Conservation (phyloP, 1,140 invertebrate species). For the Lordiphosa mommai region DNA sequence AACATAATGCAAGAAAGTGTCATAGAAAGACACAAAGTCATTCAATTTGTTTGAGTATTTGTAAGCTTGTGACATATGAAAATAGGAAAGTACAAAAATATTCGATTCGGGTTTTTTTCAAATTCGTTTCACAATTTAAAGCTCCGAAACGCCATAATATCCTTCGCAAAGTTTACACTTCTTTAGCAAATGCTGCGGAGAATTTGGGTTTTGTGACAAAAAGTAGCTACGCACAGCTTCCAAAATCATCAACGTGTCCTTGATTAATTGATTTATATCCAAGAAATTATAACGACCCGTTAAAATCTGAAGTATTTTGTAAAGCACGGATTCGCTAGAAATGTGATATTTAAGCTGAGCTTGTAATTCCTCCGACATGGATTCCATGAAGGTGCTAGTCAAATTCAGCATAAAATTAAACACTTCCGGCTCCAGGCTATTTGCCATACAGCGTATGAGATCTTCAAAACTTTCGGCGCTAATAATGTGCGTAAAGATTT, state of each 20-base stretch:
- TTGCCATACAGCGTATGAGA: slow-evolving; percentile 15
- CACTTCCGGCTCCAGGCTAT: not conserved
- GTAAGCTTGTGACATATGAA: no score
- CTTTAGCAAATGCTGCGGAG: not conserved
- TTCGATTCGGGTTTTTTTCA: no score
- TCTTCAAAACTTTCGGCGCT: slow-evolving; percentile 40
- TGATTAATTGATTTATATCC: slow-evolving; percentile 4
- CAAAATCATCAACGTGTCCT: not conserved
- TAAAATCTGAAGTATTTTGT: slow-evolving; percentile 13
- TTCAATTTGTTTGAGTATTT: no score
- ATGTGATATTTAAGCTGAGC: slow-evolving; percentile 31
- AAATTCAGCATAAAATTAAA: slow-evolving; percentile 24
- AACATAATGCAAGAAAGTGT: no score
- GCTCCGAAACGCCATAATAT: slow-evolving; percentile 14
- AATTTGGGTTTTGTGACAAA: slow-evolving; percentile 51
- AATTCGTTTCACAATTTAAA: slow-evolving; percentile 21
- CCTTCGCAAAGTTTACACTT: slow-evolving; percentile 38
- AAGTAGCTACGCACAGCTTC: slow-evolving; percentile 20
- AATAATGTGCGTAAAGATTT: slow-evolving; percentile 28
- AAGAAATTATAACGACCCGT: not conserved
- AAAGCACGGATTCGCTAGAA: slow-evolving; percentile 40
- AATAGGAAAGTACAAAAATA: no score
- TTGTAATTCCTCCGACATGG: slow-evolving; percentile 20
- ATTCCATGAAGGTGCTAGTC: slow-evolving; percentile 25
- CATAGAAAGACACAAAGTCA: no score